Evolutionary conservation across 1,140 invertebrate genomes (phyloP).

Genomic region (Neodiprion virginianus): DNA sequence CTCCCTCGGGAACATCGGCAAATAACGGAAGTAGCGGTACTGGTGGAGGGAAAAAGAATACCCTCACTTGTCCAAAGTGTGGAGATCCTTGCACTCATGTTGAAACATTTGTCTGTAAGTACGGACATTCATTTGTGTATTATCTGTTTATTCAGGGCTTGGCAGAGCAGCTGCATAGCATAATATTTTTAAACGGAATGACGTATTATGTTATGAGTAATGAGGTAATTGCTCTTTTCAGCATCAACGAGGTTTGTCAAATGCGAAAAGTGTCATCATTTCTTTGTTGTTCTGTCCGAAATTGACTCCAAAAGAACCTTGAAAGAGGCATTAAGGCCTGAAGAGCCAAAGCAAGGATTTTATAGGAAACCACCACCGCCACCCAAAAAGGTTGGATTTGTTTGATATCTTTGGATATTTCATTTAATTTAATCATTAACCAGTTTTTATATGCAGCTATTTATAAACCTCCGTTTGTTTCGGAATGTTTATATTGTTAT

Average conservation of each 20-base stretch:
- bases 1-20: slow-evolving; percentile 16
- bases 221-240: slow-evolving; percentile 42
- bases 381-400: slow-evolving; percentile 79
- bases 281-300: slow-evolving; percentile 96
- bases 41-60: slow-evolving; percentile 68
- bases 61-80: slow-evolving; percentile 90
- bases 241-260: slow-evolving; percentile 94
- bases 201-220: slow-evolving; percentile 14
- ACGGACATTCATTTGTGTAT: slow-evolving; percentile 2
- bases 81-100: slow-evolving; percentile 95
- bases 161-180: slow-evolving; percentile 1
- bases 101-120: slow-evolving; percentile 93
- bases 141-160: neutral
- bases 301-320: slow-evolving; percentile 85
- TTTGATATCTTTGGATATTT: neutral
- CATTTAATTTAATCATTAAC: slow-evolving; percentile 10
- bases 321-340: slow-evolving; percentile 78
- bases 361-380: slow-evolving; percentile 86
- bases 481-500: slow-evolving; percentile 1
- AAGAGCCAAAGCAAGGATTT: slow-evolving; percentile 65
- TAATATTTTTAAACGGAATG: neutral
- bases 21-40: slow-evolving; percentile 43
- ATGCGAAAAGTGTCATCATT: slow-evolving; percentile 97
- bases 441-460: neutral
- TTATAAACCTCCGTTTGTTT: slow-evolving; percentile 1